These are phyloP conservation scores for Ephialtes manifestator DNA, from an alignment of 2,888 invertebrate genomes.

Conservation along the genomic window DNA sequence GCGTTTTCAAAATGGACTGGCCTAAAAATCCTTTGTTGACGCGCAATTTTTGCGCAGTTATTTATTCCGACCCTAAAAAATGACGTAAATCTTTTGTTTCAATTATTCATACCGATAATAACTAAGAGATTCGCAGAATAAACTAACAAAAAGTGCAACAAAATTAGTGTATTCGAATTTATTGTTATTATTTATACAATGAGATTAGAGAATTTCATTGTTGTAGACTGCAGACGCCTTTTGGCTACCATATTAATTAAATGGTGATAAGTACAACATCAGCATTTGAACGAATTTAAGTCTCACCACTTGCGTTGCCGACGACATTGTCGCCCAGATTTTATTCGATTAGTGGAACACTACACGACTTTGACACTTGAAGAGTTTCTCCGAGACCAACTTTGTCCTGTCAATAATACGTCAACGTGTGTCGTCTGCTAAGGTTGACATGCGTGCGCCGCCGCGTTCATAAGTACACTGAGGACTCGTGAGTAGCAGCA, in stretches of 20 bases:
- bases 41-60: not conserved
- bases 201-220: not conserved
- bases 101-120: no score
- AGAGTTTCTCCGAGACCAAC: not conserved
- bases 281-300: constrained; percentile 3
- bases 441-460: constrained; percentile 49
- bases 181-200: not conserved
- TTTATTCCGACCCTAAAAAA: not conserved
- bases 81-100: not conserved
- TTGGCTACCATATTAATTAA: not conserved
- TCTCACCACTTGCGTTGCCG: constrained; percentile 69
- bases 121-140: not conserved
- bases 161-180: not conserved
- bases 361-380: not conserved
- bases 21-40: not conserved
- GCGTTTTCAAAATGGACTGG: constrained; percentile 6
- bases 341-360: not conserved
- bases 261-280: no score
- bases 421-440: constrained; percentile 62
- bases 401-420: constrained; percentile 48
- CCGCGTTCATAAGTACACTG: constrained; percentile 54
- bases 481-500: not conserved
- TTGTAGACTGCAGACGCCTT: not conserved
- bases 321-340: constrained; percentile 55
- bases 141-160: not conserved